Conservation (phyloP, 2,113 vertebrate species). For the Pseudorasbora parva region DNA sequence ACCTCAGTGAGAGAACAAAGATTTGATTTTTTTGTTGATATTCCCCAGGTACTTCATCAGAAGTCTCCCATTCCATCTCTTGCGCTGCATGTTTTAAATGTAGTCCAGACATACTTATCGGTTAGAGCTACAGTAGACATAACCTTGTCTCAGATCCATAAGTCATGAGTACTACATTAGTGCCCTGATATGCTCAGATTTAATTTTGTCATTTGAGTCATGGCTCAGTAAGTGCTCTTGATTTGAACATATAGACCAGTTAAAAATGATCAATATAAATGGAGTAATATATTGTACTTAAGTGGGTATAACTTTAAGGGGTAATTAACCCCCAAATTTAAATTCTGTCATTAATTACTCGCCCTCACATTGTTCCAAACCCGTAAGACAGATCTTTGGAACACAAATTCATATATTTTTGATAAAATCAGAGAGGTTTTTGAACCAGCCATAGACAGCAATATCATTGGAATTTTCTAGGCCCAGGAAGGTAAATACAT, state of each 20-base stretch:
- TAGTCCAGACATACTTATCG: background rate
- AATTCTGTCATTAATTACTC: too few species aligned
- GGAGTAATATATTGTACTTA: too few species aligned
- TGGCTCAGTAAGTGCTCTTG: background rate
- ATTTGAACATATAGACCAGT: background rate
- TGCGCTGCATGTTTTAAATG: background rate
- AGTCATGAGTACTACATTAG: background rate
- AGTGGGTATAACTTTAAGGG: too few species aligned
- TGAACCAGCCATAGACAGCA: too few species aligned
- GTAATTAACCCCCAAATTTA: too few species aligned
- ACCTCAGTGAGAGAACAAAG: slow-evolving; percentile 8
- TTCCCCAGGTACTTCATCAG: background rate
- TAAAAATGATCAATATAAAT: background rate
- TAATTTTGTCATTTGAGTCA: background rate
- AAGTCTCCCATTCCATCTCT: background rate
- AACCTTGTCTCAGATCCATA: background rate
- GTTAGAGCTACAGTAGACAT: background rate
- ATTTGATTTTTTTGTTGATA: slow-evolving; percentile 25
- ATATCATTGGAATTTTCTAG: too few species aligned
- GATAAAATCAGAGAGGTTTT: too few species aligned
- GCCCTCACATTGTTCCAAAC: too few species aligned
- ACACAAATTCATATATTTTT: too few species aligned
- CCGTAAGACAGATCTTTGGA: too few species aligned
- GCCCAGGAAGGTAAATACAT: too few species aligned
- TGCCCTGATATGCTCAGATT: background rate